These are phyloP conservation scores for Pelmatolapia mariae DNA, from an alignment of 2,113 vertebrate species.

Conservation along the genomic window DNA sequence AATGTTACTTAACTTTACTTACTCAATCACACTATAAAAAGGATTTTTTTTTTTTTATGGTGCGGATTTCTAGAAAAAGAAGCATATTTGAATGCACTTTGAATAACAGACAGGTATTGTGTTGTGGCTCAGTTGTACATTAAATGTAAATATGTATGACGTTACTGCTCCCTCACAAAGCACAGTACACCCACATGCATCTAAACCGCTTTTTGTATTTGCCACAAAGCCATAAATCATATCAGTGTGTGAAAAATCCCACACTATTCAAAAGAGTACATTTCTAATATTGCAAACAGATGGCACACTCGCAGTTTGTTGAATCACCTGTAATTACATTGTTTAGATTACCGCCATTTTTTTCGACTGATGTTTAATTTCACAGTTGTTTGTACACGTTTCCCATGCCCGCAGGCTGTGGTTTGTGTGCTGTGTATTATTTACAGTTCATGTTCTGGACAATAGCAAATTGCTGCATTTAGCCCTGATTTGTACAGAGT, in stretches of 20 bases:
- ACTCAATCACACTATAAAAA: not conserved
- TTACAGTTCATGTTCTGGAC: not conserved
- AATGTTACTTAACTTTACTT: not conserved
- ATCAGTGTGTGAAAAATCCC: not conserved
- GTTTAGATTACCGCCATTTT: not conserved
- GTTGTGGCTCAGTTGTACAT: not conserved
- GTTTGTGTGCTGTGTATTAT: not conserved
- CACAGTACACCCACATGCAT: too few relatives aligned
- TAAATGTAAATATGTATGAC: too few relatives aligned
- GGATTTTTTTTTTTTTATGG: not conserved
- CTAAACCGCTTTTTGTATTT: too few relatives aligned
- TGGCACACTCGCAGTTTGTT: not conserved
- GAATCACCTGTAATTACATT: not conserved
- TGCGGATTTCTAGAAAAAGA: not conserved
- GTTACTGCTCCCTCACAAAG: too few relatives aligned
- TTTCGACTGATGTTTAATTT: constrained; percentile 16
- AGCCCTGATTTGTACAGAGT: not conserved
- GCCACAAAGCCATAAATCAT: not conserved
- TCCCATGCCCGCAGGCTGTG: not conserved
- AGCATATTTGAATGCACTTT: not conserved
- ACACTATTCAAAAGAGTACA: not conserved
- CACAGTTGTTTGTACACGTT: constrained; percentile 3
- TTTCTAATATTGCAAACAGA: not conserved
- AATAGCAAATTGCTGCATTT: not conserved
- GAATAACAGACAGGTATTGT: not conserved